These are phyloP conservation scores for Drosophila mauritiana DNA, from an alignment of 1,140 invertebrate species.

Conservation along the genomic window DNA sequence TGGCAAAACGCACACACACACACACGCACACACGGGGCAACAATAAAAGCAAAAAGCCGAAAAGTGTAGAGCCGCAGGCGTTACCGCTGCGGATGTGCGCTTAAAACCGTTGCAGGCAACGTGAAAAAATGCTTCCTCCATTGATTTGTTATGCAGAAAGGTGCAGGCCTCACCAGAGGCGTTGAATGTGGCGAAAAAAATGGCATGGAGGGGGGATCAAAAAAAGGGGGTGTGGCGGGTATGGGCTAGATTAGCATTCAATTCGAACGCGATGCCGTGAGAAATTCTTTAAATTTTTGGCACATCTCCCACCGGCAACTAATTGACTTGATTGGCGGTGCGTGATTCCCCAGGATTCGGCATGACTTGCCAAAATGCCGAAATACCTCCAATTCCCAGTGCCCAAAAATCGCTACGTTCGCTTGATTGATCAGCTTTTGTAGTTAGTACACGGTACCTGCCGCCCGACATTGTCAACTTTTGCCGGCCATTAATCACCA, in stretches of 20 bases:
- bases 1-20: constrained; percentile 69
- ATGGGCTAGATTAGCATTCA: constrained; percentile 13
- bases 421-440: constrained; percentile 39
- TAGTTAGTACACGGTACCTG: constrained; percentile 8
- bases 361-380: constrained; percentile 15
- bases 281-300: constrained; percentile 57
- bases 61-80: constrained; percentile 73
- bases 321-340: constrained; percentile 70
- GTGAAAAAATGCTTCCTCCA: constrained; percentile 29
- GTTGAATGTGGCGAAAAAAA: constrained; percentile 25
- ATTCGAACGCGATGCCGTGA: constrained; percentile 27
- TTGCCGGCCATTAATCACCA: constrained; percentile 62
- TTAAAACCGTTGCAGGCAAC: constrained; percentile 53
- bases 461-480: constrained; percentile 40
- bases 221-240: not conserved
- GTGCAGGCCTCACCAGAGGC: constrained; percentile 63
- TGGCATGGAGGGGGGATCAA: not conserved
- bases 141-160: constrained; percentile 81
- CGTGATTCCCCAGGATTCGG: constrained; percentile 52
- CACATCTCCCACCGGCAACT: constrained; percentile 37
- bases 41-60: constrained; percentile 54
- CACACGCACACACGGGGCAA: not conserved
- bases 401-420: constrained; percentile 13
- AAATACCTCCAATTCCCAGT: constrained; percentile 9
- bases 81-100: constrained; percentile 74